Percentiles rank a stretch among this genome's conserved stretches.
These are phyloP conservation scores for Empis livida DNA, from an alignment of 2,888 invertebrate species.

Conservation along the genomic window DNA sequence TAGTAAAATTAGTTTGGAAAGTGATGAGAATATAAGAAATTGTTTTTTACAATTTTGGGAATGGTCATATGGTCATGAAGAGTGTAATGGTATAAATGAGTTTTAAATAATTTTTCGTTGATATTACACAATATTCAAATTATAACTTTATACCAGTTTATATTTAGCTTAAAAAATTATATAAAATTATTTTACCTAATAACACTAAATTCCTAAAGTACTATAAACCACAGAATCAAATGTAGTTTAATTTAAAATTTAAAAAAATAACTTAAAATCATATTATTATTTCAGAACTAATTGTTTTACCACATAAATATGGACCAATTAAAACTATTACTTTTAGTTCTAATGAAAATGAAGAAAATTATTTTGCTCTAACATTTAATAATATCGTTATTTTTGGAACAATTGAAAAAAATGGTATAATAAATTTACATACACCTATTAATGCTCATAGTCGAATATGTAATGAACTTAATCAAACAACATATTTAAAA, in stretches of 20 bases:
- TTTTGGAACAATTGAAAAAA: constrained; percentile 8
- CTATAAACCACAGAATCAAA: no score
- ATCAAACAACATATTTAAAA: constrained; percentile 40
- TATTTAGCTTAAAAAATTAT: no score
- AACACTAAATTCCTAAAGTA: no score
- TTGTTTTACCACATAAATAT: constrained; percentile 5
- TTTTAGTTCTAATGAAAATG: constrained; percentile 7
- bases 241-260: no score
- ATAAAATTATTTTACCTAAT: no score
- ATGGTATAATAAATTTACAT: constrained; percentile 19
- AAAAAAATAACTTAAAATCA: no score
- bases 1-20: neutral
- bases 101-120: no score
- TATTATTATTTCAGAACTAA: constrained; percentile 1
- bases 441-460: constrained; percentile 3
- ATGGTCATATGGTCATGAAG: constrained; percentile 43
- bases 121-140: no score
- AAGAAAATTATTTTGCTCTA: constrained; percentile 9
- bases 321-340: constrained; percentile 8
- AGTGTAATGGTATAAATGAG: constrained; percentile 41
- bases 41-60: constrained; percentile 45
- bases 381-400: constrained; percentile 8
- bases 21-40: constrained; percentile 3
- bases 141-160: no score
- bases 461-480: constrained; percentile 12